These are phyloP conservation scores for Globicephala melas DNA, from an alignment of 2,113 vertebrate species.

Conservation along the genomic window DNA sequence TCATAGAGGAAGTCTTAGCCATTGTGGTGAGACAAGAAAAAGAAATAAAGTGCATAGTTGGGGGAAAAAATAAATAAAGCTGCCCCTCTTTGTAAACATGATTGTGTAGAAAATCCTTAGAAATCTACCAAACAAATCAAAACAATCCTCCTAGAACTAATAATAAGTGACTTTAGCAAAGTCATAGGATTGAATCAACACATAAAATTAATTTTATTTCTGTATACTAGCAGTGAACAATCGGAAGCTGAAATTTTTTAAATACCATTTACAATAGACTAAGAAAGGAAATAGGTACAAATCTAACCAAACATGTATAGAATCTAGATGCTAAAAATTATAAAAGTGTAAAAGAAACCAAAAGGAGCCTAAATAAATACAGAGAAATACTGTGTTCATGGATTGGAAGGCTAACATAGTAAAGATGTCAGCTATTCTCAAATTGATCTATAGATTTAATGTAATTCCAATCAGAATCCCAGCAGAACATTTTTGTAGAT, in stretches of 20 bases:
- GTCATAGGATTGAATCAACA: background rate
- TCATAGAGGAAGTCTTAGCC: background rate
- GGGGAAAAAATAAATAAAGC: background rate
- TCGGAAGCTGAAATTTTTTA: background rate
- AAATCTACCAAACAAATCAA: background rate
- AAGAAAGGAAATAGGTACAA: background rate
- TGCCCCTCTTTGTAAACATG: background rate
- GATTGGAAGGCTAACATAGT: background rate
- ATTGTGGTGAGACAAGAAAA: background rate
- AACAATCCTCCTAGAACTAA: background rate
- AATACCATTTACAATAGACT: background rate
- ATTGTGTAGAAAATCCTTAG: background rate
- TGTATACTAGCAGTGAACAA: background rate
- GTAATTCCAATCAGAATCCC: background rate
- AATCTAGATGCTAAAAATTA: background rate
- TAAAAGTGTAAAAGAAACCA: background rate
- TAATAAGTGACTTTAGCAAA: background rate
- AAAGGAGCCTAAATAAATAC: background rate
- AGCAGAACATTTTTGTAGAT: background rate
- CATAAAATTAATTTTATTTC: background rate
- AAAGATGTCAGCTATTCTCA: background rate
- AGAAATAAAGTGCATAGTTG: background rate
- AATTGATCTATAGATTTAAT: background rate
- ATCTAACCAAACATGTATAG: background rate
- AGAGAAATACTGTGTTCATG: background rate